Conservation (phyloP, 1,140 invertebrate genomes). For the Pristionchus pacificus region DNA sequence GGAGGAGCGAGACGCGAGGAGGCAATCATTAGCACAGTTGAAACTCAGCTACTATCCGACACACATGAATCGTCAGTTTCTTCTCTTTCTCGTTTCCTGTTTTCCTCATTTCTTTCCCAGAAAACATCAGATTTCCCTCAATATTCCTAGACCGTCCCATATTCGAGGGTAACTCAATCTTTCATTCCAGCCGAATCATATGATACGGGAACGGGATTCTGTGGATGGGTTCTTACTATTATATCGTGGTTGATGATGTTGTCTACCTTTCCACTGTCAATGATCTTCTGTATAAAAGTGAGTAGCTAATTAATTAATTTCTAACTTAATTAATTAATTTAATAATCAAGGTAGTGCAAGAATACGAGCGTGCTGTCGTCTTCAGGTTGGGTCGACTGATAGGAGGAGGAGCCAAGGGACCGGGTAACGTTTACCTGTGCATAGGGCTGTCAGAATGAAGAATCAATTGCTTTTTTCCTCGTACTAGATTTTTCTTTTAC, state of each 20-base stretch:
- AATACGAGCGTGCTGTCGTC: slow-evolving; percentile 64
- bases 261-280: slow-evolving; percentile 85
- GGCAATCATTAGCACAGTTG: slow-evolving; percentile 55
- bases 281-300: slow-evolving; percentile 83
- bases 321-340: slow-evolving; percentile 15
- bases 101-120: too few relatives aligned
- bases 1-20: slow-evolving; percentile 53
- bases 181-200: slow-evolving; percentile 62
- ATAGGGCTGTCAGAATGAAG: too few relatives aligned
- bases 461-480: too few relatives aligned
- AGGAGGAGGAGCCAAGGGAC: slow-evolving; percentile 62
- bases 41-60: slow-evolving; percentile 56
- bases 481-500: too few relatives aligned
- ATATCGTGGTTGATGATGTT: slow-evolving; percentile 71
- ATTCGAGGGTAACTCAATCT: not conserved
- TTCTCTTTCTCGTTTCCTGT: too few relatives aligned
- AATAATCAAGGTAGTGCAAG: slow-evolving; percentile 61
- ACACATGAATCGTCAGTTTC: slow-evolving; percentile 50
- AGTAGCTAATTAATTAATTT: slow-evolving; percentile 49
- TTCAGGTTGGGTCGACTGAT: slow-evolving; percentile 65
- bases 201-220: slow-evolving; percentile 71
- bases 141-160: too few relatives aligned
- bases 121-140: too few relatives aligned
- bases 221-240: slow-evolving; percentile 75
- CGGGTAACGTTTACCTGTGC: too few relatives aligned